Evolutionary conservation across 2,888 invertebrate species (phyloP), one percentile per base, ranked within the genome.

Genomic region (Bellardia pandia): DNA sequence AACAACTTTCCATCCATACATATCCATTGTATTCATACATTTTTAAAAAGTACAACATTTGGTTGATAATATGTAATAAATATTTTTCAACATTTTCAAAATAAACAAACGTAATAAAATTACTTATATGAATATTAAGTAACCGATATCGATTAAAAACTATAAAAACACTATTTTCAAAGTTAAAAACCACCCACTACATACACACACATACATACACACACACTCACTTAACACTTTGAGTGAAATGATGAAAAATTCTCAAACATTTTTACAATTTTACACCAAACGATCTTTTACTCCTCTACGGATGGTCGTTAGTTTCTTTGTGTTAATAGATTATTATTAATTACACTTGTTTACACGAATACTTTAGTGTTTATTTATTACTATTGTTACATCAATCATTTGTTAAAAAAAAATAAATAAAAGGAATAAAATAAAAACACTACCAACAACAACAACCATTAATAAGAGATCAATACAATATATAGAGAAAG

Each of bases 381-480:
- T 86, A 78, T 78, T 78, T 82, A 64, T 58, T 69, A 45, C 75
- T 71, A 82, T 75, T 86, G 78, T 82, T 82, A 68, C 80, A 80
- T 72, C 80, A 72, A 68, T 79, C 78, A 78, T 75, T 79, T 56
- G 71, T 51, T 56, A 64, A 62, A 13, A 76, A 60, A 0, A 23
- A 23, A 23, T 23, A 13, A 76, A 60, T 0, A 23, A 45, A 58
- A 16, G 14, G 48, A 48, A 48, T 48, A 14, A 48, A 45, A 1
- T 23, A 23, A 23, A 23, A 23, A 23, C 23, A 23, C 23, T 1
- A 23, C 23, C 23, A 62, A 69, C 11, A 45, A 53, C 30, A 5
- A 48, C 9, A 14, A 48, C 14, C 42, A 71, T 79, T 30, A 56
- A 66, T 53, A 74, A 74, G 40, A 66, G 66, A 74, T 74, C 66